Evolutionary conservation across 2,888 invertebrate genomes (phyloP).

Genomic region (Phymatocera aterrima): DNA sequence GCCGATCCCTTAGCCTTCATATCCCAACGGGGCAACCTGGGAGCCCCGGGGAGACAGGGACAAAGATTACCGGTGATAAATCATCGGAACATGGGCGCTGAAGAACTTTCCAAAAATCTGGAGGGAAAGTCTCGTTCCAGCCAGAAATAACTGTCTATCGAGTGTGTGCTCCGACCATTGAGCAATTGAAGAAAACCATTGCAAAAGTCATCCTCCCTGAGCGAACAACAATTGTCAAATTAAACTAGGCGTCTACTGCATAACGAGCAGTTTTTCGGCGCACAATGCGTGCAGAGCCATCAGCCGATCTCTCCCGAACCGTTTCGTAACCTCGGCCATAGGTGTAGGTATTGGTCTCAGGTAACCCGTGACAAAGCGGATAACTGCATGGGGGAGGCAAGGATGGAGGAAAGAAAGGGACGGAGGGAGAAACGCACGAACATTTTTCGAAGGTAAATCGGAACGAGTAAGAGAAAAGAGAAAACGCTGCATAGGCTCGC

Average conservation of each 20-base stretch:
- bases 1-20: slow-evolving; percentile 3
- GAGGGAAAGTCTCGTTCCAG: too few relatives aligned
- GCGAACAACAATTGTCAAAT: too few relatives aligned
- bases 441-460: slow-evolving; percentile 27
- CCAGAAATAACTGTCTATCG: too few relatives aligned
- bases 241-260: too few relatives aligned
- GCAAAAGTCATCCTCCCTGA: too few relatives aligned
- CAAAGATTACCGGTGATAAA: slow-evolving; percentile 6
- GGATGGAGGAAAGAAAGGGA: neutral
- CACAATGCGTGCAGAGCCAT: neutral
- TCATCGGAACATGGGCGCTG: neutral
- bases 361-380: slow-evolving; percentile 36
- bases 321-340: neutral
- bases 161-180: too few relatives aligned
- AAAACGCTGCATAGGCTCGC: neutral
- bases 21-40: neutral
- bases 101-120: neutral
- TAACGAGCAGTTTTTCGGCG: neutral
- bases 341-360: neutral
- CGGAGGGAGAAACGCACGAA: neutral
- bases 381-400: slow-evolving; percentile 10
- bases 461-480: neutral
- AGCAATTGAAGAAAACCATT: too few relatives aligned
- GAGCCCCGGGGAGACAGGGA: neutral
- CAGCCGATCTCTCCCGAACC: neutral